Conservation (phyloP, 2,113 vertebrate species). For the Calypte anna region DNA sequence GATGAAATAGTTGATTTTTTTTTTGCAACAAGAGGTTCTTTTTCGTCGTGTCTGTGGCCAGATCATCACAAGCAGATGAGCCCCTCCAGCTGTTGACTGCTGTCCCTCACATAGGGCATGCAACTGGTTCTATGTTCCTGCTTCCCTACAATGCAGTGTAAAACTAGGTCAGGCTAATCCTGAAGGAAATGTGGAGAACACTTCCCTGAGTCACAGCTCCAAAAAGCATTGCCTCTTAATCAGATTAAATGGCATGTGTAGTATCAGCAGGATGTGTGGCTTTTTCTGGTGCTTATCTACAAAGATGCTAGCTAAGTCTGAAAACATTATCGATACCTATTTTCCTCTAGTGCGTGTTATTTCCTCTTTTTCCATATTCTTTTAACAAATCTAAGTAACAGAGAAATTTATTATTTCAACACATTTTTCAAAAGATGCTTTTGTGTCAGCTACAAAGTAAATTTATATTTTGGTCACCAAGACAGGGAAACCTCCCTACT, state of each 20-base stretch:
- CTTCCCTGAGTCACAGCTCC: neutral
- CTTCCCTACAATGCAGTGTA: neutral
- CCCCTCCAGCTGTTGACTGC: neutral
- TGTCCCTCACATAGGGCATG: neutral
- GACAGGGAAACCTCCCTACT: neutral
- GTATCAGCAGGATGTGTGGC: neutral
- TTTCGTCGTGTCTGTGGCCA: neutral
- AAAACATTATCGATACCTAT: neutral
- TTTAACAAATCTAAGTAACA: neutral
- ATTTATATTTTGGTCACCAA: neutral
- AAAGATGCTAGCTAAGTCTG: neutral
- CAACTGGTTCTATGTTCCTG: neutral
- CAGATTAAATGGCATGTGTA: neutral
- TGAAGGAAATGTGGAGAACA: neutral
- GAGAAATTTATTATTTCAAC: neutral
- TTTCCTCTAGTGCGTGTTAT: neutral
- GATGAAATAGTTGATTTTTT: neutral
- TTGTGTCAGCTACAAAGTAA: neutral
- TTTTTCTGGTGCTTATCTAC: neutral
- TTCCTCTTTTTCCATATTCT: neutral
- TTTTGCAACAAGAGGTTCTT: neutral
- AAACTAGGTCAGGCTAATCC: neutral
- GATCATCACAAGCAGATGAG: neutral
- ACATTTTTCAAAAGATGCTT: neutral
- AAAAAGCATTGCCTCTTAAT: neutral